Evolutionary conservation across 2,113 vertebrate species (phyloP).

Genomic region (Gnathonemus longibarbis): DNA sequence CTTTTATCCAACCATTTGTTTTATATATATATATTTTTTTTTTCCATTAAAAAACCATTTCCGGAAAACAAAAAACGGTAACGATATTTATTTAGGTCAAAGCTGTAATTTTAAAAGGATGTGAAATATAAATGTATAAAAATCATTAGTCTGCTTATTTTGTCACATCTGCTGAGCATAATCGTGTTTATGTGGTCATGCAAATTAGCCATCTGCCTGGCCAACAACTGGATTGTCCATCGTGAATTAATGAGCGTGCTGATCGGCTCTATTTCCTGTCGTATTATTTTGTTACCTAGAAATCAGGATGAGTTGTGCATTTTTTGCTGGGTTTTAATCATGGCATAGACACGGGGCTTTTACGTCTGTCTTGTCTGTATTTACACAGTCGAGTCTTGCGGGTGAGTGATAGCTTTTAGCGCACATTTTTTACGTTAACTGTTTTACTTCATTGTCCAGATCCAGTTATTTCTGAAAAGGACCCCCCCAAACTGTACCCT

Average conservation of each 20-base stretch:
- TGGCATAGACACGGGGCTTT: background rate
- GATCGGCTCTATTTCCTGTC: background rate
- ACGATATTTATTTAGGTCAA: background rate
- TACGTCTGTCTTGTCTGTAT: background rate
- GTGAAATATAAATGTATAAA: background rate
- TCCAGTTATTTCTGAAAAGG: background rate
- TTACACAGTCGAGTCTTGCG: background rate
- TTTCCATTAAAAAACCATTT: background rate
- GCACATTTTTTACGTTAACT: background rate
- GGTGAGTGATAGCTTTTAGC: background rate
- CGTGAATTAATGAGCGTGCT: background rate
- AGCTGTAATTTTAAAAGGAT: background rate
- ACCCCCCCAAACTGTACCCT: background rate
- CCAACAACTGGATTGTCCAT: constrained; percentile 13
- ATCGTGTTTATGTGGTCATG: constrained; percentile 17
- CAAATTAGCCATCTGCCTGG: constrained; percentile 19
- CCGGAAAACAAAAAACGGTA: background rate
- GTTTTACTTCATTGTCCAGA: background rate
- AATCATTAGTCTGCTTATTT: constrained; percentile 12
- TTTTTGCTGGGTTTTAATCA: background rate
- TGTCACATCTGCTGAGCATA: constrained; percentile 16
- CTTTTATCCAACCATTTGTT: background rate
- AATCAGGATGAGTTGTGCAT: background rate
- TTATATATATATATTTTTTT: background rate
- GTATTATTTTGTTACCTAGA: background rate